Evolutionary conservation across 2,888 invertebrate genomes (phyloP), one percentile per base, ranked within the genome.

Genomic region (Idaea biselata): DNA sequence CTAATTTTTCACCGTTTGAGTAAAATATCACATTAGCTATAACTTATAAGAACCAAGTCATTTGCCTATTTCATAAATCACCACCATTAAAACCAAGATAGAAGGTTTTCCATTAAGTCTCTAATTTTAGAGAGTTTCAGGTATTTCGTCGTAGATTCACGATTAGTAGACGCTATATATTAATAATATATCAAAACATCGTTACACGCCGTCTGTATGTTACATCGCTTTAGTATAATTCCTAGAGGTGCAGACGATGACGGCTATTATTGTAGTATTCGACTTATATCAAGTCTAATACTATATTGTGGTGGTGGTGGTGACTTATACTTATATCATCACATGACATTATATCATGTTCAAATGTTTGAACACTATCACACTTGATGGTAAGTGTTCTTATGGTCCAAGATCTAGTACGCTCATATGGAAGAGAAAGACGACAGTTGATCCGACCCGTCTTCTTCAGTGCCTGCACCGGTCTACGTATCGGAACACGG

Each of bases 131-230:
- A 44, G 44, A 44, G 44, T 8, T 56, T 18, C 56, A 56, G 56
- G 56, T 56, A 56, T 56, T 56, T 56, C 16, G 56, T 56, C 16
- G 56, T 56, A 56, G 56, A 18, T 16, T 17, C 18, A 14, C 18
- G 56, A 56, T 55, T 55, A 17, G 55, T 56, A 17, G 18, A 17
- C 58, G 55, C 60, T 61, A 65, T 64, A 68, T 68, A 18, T 63
- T 56, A 65, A 67, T 62, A 63, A 65, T 63, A 70, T 63, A 70
- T 70, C 67, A 66, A 68, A 68, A 70, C 68, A 72, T 66, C 63
- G 65, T 72, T 68, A 65, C 67, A 60, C 11, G 54, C 44, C 60
- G 68, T 66, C 67, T 18, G 44, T 59, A 6, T 16, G 55, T 55
- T n/a, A 55, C 55, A 56, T 17, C 56, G 56, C 56, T 17, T 18